phyloP scores from a whole-genome alignment of 2,797 vertebrate genomes.

The Botia almorhae region DNA sequence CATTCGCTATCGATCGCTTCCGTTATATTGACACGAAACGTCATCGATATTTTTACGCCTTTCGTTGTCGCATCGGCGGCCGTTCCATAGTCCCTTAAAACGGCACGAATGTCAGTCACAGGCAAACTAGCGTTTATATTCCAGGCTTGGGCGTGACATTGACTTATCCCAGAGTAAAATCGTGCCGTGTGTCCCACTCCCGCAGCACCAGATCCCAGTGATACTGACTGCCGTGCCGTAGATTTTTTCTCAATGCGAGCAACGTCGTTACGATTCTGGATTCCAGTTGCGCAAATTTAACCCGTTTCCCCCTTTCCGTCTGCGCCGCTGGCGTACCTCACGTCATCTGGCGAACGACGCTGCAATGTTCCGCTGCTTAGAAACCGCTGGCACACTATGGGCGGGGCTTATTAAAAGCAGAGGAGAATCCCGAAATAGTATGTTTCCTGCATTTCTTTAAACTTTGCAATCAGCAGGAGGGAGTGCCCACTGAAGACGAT shows the following conservation, averaged over 20 bases:
- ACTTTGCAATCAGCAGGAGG: constrained; percentile 40
- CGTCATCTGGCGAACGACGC: constrained; percentile 68
- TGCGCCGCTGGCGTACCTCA: constrained; percentile 66
- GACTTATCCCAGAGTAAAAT: constrained; percentile 63
- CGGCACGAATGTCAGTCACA: neutral
- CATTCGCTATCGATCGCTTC: constrained; percentile 13
- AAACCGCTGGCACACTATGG: constrained; percentile 61
- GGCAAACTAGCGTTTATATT: constrained; percentile 35
- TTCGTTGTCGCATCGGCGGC: constrained; percentile 44
- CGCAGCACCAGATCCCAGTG: constrained; percentile 59
- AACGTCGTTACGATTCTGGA: constrained; percentile 67
- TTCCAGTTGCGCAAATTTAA: constrained; percentile 45
- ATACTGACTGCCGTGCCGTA: constrained; percentile 63
- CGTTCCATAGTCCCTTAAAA: constrained; percentile 37
- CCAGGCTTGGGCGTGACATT: constrained; percentile 44
- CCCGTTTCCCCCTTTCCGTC: constrained; percentile 16
- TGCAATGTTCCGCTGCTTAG: constrained; percentile 50
- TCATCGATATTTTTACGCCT: constrained; percentile 63
- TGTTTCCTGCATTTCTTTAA: constrained; percentile 42
- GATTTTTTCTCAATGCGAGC: constrained; percentile 56
- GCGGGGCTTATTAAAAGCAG: constrained; percentile 67
- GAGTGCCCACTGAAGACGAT: neutral
- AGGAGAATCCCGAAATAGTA: constrained; percentile 59
- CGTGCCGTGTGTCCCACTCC: constrained; percentile 52
- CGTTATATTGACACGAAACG: constrained; percentile 41